Evolutionary conservation across 1,140 invertebrate species (phyloP), one percentile per base, ranked within the genome.

Genomic region (Drosophila carrolli): DNA sequence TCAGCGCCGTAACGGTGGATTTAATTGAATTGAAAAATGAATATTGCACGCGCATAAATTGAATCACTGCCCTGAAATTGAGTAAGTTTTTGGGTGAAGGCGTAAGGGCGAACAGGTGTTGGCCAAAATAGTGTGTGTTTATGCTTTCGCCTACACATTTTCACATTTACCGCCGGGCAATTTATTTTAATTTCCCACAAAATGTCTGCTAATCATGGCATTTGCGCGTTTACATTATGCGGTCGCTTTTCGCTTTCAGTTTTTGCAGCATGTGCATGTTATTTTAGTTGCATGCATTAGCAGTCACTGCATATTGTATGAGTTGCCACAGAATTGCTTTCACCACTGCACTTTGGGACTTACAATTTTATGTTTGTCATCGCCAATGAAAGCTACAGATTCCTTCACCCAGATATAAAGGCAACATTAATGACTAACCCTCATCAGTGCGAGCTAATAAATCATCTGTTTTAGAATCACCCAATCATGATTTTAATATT

Each of bases 181-280:
- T 84, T 84, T 77, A 48, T 76, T 74, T 70, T 78, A 77, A 85
- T 81, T 67, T 60, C 56, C 47, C 61, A 59, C 62, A 70, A 66
- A 75, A 75, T 85, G 67, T 43, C 13, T 60, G 63, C 62, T 80
- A 85, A 81, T 81, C 77, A 88, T 66, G 67, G 74, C 62, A 88
- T 79, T 66, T 57, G 44, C 53, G 27, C 57, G 55, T 85, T 85
- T 67, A 60, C 61, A 70, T 65, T 80, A 62, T 81, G 62, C 53
- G 72, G 38, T 57, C 19, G 29, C 40, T 41, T 43, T 53, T 57
- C 13, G 19, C 58, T 53, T 35, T 14, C 16, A 35, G 16, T 51
- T 47, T 1, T 35, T n/a, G 38, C 46, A 63, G 65, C 10, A 23
- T 48, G 65, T 47, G 53, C 54, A 35, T 60, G 47, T 29, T 13